A percentile compares a stretch with the other conserved stretches of the same genome.
Evolutionary conservation across 2,888 invertebrate genomes (phyloP).

Genomic region (Blera fallax): DNA sequence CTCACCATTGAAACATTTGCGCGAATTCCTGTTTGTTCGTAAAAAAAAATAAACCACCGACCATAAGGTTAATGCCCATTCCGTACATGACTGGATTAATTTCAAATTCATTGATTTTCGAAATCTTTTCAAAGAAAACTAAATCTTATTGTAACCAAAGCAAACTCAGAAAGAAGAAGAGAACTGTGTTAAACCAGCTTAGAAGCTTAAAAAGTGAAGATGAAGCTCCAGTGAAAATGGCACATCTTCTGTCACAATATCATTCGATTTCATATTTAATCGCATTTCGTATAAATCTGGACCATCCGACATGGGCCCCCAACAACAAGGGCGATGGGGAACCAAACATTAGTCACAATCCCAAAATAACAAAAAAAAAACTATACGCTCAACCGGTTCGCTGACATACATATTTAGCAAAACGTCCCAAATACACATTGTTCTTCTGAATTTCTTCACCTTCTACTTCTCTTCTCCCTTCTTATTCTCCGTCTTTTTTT

Average conservation of each 20-base stretch:
- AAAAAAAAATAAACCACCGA: neutral
- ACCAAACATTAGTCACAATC: slow-evolving; percentile 11
- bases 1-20: neutral
- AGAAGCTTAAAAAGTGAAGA: neutral
- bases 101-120: neutral
- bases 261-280: neutral
- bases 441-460: slow-evolving; percentile 4
- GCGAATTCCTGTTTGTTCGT: neutral
- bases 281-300: neutral
- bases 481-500: neutral
- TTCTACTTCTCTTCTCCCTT: too few relatives aligned
- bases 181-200: neutral
- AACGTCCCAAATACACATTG: slow-evolving; percentile 18
- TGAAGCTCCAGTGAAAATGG: neutral
- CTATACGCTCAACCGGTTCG: slow-evolving; percentile 33
- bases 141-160: neutral
- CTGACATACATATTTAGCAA: slow-evolving; percentile 42
- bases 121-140: neutral
- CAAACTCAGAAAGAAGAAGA: neutral
- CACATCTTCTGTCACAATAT: neutral
- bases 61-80: neutral
- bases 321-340: neutral
- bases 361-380: slow-evolving; percentile 9
- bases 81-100: neutral
- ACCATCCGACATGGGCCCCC: neutral